Conservation (phyloP, 2,113 vertebrate species). For the Pelusios castaneus region DNA sequence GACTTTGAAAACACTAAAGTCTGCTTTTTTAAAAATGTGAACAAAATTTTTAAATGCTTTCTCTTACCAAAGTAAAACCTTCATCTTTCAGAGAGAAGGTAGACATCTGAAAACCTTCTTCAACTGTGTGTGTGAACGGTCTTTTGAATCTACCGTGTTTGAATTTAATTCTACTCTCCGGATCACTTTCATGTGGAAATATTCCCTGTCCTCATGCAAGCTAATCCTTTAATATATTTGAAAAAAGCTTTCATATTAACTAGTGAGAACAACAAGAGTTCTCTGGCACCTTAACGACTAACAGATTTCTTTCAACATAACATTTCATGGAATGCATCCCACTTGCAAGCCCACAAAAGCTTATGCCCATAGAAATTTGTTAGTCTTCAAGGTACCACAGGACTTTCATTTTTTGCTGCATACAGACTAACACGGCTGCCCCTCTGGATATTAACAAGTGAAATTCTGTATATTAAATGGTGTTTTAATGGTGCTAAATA, state of each 20-base stretch:
- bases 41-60: neutral
- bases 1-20: neutral
- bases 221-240: neutral
- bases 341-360: too few species aligned
- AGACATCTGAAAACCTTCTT: neutral
- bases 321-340: too few species aligned
- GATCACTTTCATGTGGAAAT: neutral
- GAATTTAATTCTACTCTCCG: neutral
- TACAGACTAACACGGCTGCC: too few species aligned
- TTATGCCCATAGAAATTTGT: too few species aligned
- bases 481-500: neutral
- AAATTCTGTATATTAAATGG: accelerated
- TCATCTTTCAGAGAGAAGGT: neutral
- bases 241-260: neutral
- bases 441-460: neutral
- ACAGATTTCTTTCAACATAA: too few species aligned
- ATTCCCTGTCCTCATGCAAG: conserved; percentile 4
- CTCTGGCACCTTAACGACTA: too few species aligned
- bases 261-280: too few species aligned
- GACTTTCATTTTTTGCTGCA: too few species aligned
- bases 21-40: neutral
- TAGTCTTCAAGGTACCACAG: too few species aligned
- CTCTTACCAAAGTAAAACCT: neutral
- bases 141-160: neutral
- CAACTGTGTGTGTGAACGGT: neutral